phyloP scores from a whole-genome alignment of 2,888 invertebrate genomes.

The Apamea crenata region DNA sequence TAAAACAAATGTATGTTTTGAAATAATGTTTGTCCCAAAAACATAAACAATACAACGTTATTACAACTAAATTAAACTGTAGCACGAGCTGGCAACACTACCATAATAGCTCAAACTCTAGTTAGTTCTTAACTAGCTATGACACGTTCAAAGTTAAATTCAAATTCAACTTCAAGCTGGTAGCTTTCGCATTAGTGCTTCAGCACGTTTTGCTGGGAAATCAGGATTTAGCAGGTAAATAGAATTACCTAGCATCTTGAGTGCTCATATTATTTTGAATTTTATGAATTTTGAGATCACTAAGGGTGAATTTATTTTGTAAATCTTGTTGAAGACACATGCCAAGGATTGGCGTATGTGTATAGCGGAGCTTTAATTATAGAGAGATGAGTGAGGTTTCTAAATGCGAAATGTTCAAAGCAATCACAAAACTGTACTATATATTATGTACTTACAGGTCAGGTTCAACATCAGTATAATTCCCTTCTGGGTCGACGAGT shows the following conservation, averaged over 20 bases:
- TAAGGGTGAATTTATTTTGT: neutral
- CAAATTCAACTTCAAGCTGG: slow-evolving; percentile 35
- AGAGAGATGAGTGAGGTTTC: neutral
- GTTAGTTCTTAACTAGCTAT: slow-evolving; percentile 32
- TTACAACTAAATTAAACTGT: slow-evolving; percentile 17
- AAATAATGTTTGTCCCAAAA: neutral
- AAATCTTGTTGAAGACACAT: neutral
- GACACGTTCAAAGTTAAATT: slow-evolving; percentile 37
- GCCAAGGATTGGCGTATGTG: no score
- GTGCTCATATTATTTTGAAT: neutral
- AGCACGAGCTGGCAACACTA: neutral
- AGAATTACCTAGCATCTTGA: slow-evolving; percentile 4
- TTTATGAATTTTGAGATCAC: slow-evolving; percentile 5
- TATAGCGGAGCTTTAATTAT: no score
- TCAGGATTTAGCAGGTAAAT: slow-evolving; percentile 1
- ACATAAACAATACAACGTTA: neutral
- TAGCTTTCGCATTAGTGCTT: slow-evolving; percentile 24
- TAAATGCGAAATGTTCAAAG: no score
- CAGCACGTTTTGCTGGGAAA: slow-evolving; percentile 17
- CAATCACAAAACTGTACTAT: no score
- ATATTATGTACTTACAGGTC: slow-evolving; percentile 83
- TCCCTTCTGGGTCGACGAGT: slow-evolving; percentile 86
- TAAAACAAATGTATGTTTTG: neutral
- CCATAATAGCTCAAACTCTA: slow-evolving; percentile 10
- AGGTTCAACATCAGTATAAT: slow-evolving; percentile 87